Conservation (phyloP, 2,113 vertebrate species). For the Istiophorus platypterus region DNA sequence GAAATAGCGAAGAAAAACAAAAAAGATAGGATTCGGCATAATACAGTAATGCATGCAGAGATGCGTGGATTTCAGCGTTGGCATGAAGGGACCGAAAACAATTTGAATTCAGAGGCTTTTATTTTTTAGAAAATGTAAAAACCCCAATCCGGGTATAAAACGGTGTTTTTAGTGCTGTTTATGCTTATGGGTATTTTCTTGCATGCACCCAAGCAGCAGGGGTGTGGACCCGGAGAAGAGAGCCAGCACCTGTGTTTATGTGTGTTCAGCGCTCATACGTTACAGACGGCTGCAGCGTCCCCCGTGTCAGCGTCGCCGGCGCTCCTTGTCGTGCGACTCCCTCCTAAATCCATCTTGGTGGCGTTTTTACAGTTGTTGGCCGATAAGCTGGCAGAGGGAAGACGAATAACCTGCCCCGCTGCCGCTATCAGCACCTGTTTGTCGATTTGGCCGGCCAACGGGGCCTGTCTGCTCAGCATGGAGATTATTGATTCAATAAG, state of each 20-base stretch:
- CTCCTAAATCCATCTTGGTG: conserved; percentile 91
- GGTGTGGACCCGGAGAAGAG: conserved; percentile 27
- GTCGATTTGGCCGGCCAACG: conserved; percentile 92
- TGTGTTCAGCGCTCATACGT: conserved; percentile 51
- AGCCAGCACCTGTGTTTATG: conserved; percentile 47
- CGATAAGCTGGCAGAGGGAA: conserved; percentile 92
- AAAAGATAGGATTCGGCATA: conserved; percentile 34
- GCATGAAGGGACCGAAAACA: neutral
- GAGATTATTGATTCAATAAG: conserved; percentile 99
- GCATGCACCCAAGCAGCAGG: conserved; percentile 19
- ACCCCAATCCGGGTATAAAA: conserved; percentile 20
- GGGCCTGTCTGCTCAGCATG: conserved; percentile 95
- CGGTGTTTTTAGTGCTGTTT: conserved; percentile 3
- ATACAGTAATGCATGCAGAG: conserved; percentile 22
- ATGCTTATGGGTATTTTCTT: conserved; percentile 23
- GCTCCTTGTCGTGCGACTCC: conserved; percentile 54
- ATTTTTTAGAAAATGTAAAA: conserved; percentile 8
- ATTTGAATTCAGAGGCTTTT: conserved; percentile 26
- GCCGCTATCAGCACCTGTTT: conserved; percentile 95
- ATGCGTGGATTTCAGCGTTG: neutral
- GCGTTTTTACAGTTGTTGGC: conserved; percentile 92
- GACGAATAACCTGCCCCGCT: conserved; percentile 93
- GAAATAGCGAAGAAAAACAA: conserved; percentile 28
- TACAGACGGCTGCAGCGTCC: conserved; percentile 62
- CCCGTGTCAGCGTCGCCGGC: conserved; percentile 56